These are phyloP conservation scores for Drosophila aldrichi DNA, from an alignment of 2,888 invertebrate species.

Conservation along the genomic window DNA sequence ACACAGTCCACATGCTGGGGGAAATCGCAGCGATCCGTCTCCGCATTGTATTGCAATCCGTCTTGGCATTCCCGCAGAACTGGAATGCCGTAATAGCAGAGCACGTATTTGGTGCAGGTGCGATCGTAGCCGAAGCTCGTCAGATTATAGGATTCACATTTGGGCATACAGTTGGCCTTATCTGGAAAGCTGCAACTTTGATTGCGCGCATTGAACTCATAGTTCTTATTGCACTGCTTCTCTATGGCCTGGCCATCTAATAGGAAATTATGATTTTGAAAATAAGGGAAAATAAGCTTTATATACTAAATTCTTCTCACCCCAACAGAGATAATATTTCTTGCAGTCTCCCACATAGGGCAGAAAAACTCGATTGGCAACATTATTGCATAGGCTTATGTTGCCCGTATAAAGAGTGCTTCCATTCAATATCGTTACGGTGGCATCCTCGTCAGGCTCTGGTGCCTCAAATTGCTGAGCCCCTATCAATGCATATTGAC, in stretches of 20 bases:
- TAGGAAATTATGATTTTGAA: neutral
- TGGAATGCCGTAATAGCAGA: constrained; percentile 75
- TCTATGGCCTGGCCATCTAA: constrained; percentile 51
- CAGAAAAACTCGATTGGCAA: constrained; percentile 67
- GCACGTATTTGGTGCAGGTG: constrained; percentile 81
- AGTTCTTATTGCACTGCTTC: constrained; percentile 58
- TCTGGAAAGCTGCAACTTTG: constrained; percentile 51
- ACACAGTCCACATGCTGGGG: constrained; percentile 81
- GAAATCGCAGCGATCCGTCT: constrained; percentile 83
- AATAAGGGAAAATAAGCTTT: too few relatives aligned
- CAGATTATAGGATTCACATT: constrained; percentile 40
- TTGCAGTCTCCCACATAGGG: constrained; percentile 67
- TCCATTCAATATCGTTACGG: neutral
- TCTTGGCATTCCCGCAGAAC: constrained; percentile 78
- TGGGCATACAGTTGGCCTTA: constrained; percentile 50
- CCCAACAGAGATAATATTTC: constrained; percentile 73
- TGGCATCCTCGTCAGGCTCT: constrained; percentile 1
- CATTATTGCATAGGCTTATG: constrained; percentile 61
- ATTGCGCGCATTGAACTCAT: constrained; percentile 60
- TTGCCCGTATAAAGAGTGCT: constrained; percentile 32
- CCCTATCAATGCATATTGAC: neutral
- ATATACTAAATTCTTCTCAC: constrained; percentile 18
- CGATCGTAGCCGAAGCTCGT: constrained; percentile 72
- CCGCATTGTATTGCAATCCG: constrained; percentile 79
- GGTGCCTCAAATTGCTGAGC: constrained; percentile 3